A percentile compares a stretch with the other conserved stretches of the same genome.
phyloP scores from a whole-genome alignment of 2,888 invertebrate genomes.

The Nephrotoma appendiculata region DNA sequence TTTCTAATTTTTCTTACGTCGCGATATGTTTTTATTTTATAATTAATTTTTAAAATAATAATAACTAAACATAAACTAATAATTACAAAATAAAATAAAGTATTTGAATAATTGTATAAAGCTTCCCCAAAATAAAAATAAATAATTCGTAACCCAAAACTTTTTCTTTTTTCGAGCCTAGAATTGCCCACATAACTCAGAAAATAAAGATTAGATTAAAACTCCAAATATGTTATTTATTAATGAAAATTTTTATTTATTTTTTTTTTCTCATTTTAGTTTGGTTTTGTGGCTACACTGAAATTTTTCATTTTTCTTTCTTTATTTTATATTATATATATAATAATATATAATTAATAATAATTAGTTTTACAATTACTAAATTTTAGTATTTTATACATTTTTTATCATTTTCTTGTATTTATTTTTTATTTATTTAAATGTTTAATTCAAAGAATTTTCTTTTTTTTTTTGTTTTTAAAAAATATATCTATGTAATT shows the following conservation, averaged over 20 bases:
- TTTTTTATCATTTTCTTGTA: not conserved
- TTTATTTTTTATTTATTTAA: not conserved
- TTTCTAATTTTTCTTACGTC: no score
- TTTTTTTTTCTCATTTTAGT: not conserved
- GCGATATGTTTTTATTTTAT: no score
- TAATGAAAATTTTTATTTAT: not conserved
- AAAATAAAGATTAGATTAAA: no score
- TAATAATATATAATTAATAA: not conserved
- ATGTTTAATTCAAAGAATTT: not conserved
- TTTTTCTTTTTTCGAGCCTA: no score
- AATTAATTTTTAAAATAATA: no score
- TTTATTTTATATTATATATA: not conserved
- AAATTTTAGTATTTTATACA: not conserved
- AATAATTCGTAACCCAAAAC: no score
- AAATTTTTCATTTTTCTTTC: not conserved
- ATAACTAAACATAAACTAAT: no score
- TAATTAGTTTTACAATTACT: not conserved
- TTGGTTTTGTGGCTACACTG: not conserved
- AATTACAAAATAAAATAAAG: no score
- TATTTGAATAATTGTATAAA: no score
- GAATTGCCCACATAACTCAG: no score
- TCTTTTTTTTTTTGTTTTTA: not conserved
- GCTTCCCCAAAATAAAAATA: no score
- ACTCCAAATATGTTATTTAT: not conserved
- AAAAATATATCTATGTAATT: not conserved